Conservation (phyloP, 2,888 invertebrate genomes). For the Diarsia mendica region DNA sequence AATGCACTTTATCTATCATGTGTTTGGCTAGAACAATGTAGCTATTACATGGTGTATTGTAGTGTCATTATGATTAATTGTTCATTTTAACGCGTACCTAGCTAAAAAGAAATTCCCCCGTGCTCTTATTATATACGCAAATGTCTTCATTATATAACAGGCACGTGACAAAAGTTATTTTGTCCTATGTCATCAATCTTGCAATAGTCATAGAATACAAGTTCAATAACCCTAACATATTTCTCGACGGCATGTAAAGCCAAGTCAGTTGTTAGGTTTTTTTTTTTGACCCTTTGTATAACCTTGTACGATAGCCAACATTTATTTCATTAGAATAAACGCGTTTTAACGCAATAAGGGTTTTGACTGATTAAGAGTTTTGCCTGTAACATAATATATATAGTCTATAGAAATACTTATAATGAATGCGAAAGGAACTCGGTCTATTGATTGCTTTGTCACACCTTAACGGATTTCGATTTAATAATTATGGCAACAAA, state of each 20-base stretch:
- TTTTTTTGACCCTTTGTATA: too few species aligned
- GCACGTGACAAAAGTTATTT: not conserved
- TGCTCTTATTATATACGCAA: not conserved
- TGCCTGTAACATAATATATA: too few species aligned
- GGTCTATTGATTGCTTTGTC: not conserved
- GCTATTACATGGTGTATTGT: conserved; percentile 17
- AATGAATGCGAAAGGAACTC: not conserved
- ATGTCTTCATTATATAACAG: not conserved
- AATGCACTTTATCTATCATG: conserved; percentile 38
- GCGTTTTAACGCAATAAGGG: too few species aligned
- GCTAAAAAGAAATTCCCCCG: not conserved
- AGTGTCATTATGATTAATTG: conserved; percentile 22
- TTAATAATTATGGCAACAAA: not conserved
- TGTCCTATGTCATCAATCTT: not conserved
- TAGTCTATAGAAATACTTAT: not conserved
- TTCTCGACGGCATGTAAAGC: too few species aligned
- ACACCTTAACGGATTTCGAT: not conserved
- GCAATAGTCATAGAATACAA: too few species aligned
- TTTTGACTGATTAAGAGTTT: too few species aligned
- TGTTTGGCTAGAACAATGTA: conserved; percentile 45
- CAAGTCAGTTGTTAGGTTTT: too few species aligned
- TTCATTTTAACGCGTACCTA: not conserved
- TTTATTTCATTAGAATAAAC: too few species aligned
- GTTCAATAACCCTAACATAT: too few species aligned
- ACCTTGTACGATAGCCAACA: too few species aligned